Base-by-base conservation (phyloP, 1,140 invertebrate species). In the Steinernema khuongi region DNA sequence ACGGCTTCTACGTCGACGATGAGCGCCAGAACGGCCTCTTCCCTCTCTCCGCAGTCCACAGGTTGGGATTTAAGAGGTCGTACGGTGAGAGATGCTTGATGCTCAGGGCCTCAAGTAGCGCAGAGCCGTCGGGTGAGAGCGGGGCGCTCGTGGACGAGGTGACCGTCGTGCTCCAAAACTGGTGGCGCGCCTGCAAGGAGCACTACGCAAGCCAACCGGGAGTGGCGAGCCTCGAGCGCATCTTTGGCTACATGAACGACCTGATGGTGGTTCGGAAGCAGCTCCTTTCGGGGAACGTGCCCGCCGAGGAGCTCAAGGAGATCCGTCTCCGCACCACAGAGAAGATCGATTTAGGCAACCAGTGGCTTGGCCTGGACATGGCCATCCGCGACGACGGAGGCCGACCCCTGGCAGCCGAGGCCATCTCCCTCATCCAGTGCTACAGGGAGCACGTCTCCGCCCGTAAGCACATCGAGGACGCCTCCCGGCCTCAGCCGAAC, bases 201-300 rank as follows among this genome's bases (percentile, higher is more conserved):
- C 26, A 14, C 50, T 60, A 60, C 50, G 22, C 50, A 22, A 60
- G 26, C 14, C 50, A 60, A 22, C 11, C 26, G 50, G 26, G 26
- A 14, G 50, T 60, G 11, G 19, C 7, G 26, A 60, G 50, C 50
- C 50, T 74, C 19, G 31, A 74, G 19, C 17, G 74, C n/a, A 75
- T 74, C 19, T 29, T 74, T 4, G 72, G 26, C 28, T 75, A 75
- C 29, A 73, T 81, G 43, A 73, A 79, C 19, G 79, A 83, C 19
- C 66, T 81, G 31, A 75, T 81, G 66, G 26, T 70, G 17, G 71
- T 78, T 19, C 41, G 70, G 22, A 80, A 82, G 29, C 71, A 80
- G 32, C 71, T 81, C 1, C 29, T 74, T 19, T 79, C 80, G 19
- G 80, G 80, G 26, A 82, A 72, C 44, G 76, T 81, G 18, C 81